Conservation (phyloP, 2,888 invertebrate species). For the Aricia artaxerxes region DNA sequence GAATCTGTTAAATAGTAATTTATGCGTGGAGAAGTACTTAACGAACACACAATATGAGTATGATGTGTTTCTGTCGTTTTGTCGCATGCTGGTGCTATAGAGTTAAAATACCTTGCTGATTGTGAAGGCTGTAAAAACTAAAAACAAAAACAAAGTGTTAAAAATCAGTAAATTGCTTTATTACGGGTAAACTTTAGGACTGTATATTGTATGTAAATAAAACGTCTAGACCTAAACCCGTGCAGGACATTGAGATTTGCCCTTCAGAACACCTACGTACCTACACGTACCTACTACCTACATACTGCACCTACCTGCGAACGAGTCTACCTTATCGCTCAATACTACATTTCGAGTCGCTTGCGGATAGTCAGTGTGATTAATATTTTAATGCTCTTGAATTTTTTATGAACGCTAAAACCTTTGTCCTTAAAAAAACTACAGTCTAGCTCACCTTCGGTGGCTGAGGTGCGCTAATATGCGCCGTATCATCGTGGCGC, state of each 20-base stretch:
- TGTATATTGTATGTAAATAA: slow-evolving; percentile 14
- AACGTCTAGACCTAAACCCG: slow-evolving; percentile 10
- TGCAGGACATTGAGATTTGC: background rate
- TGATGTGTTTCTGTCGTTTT: too few species aligned
- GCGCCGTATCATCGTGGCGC: slow-evolving; percentile 37
- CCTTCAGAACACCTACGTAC: slow-evolving; percentile 9
- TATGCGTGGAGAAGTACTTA: too few species aligned
- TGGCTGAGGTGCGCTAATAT: slow-evolving; percentile 43
- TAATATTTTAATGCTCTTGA: slow-evolving; percentile 42
- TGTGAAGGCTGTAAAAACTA: background rate
- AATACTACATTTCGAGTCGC: background rate
- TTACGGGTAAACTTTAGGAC: background rate
- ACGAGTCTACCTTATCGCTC: background rate
- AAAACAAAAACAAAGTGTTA: background rate
- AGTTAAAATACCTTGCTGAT: background rate
- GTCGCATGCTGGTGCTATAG: too few species aligned
- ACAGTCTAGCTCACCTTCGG: slow-evolving; percentile 51
- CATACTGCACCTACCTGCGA: background rate
- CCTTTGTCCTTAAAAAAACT: slow-evolving; percentile 45
- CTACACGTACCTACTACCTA: background rate
- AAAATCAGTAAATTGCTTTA: background rate
- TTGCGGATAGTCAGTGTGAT: slow-evolving; percentile 28
- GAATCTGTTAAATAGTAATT: too few species aligned
- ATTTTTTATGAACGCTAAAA: slow-evolving; percentile 44
- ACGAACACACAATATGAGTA: too few species aligned